Conservation (phyloP, 2,113 vertebrate genomes). For the Oncorhynchus kisutch region DNA sequence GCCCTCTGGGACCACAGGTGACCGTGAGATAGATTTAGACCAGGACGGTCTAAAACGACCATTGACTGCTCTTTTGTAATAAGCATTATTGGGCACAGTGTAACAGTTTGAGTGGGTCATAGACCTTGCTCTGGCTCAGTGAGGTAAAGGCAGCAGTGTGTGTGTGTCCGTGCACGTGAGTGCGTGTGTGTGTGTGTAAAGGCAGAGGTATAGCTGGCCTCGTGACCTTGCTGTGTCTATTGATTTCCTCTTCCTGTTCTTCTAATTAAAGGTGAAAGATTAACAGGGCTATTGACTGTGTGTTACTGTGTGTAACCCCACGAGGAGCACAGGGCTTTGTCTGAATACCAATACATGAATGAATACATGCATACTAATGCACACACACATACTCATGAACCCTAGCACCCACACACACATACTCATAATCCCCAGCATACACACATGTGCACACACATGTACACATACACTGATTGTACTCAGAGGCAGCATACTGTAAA, state of each 20-base stretch:
- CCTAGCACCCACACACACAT: neutral
- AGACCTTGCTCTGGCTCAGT: no score
- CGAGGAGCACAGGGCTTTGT: neutral
- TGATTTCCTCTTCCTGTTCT: conserved; percentile 58
- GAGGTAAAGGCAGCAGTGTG: no score
- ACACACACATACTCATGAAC: neutral
- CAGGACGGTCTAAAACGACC: neutral
- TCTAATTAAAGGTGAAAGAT: conserved; percentile 72
- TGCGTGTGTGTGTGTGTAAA: neutral
- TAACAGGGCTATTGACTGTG: conserved; percentile 63
- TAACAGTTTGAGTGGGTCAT: neutral
- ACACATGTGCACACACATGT: neutral
- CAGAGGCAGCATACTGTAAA: neutral
- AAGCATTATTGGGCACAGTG: neutral
- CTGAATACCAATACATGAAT: neutral
- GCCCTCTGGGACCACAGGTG: neutral
- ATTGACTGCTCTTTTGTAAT: neutral
- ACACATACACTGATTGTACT: neutral
- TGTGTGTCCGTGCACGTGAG: no score
- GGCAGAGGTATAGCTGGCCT: conserved; percentile 27
- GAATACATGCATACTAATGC: neutral
- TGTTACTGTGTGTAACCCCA: conserved; percentile 33
- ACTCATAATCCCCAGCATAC: neutral
- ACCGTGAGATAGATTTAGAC: neutral
- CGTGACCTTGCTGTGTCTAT: conserved; percentile 62